phyloP scores from a whole-genome alignment of 2,797 vertebrate species.

The Acrossocheilus wenchowensis region DNA sequence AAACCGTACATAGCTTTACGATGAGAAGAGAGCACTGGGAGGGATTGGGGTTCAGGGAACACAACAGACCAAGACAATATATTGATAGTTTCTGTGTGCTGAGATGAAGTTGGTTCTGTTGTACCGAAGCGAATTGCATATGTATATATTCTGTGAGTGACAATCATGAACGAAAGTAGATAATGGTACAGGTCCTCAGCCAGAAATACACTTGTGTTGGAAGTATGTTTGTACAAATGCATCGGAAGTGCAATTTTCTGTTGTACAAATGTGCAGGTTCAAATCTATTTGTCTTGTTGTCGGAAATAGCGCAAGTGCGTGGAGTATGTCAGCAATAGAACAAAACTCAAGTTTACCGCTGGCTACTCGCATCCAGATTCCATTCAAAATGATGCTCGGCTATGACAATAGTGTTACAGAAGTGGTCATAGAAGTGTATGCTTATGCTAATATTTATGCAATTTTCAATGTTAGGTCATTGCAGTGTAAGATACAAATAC shows the following conservation, averaged over 20 bases:
- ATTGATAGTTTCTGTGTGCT: not conserved
- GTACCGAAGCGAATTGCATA: not conserved
- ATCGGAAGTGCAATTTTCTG: not conserved
- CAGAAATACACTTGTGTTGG: not conserved
- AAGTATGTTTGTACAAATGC: not conserved
- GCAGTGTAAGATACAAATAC: not conserved
- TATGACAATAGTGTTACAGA: not conserved
- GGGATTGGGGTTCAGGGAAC: not conserved
- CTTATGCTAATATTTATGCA: not conserved
- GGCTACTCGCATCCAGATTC: not conserved
- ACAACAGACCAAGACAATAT: not conserved
- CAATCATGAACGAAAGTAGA: not conserved
- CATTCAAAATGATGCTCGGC: not conserved
- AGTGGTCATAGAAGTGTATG: not conserved
- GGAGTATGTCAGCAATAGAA: not conserved
- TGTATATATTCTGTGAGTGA: not conserved
- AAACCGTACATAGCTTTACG: not conserved
- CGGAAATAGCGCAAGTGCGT: not conserved
- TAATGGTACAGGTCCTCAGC: not conserved
- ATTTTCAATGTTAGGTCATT: not conserved
- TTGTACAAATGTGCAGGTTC: not conserved
- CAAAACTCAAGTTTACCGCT: not conserved
- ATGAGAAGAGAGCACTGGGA: not conserved
- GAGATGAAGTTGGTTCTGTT: not conserved
- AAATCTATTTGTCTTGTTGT: constrained; percentile 2